A percentile compares a stretch with the other conserved stretches of the same genome.
These are phyloP conservation scores for Nudaria mundana DNA, from an alignment of 2,888 invertebrate genomes.

Conservation along the genomic window DNA sequence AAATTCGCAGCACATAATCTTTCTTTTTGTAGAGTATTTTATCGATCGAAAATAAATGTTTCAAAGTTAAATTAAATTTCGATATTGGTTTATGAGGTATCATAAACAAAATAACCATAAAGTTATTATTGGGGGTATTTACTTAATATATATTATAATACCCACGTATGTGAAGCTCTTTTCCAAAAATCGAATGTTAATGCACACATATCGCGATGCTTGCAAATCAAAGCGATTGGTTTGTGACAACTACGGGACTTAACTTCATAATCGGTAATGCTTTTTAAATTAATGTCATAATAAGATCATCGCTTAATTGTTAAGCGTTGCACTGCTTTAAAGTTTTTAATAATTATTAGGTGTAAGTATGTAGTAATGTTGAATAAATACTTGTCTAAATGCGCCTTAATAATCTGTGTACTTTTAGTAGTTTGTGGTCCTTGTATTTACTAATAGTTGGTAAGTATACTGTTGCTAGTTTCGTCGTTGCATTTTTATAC, in stretches of 20 bases:
- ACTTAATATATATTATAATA: too few relatives aligned
- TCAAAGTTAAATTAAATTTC: background rate
- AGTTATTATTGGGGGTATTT: too few relatives aligned
- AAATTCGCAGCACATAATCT: too few relatives aligned
- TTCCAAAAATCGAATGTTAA: slow-evolving; percentile 11
- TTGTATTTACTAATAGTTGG: slow-evolving; percentile 43
- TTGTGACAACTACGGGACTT: slow-evolving; percentile 15
- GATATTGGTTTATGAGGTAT: too few relatives aligned
- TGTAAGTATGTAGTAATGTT: slow-evolving; percentile 55
- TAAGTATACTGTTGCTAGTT: slow-evolving; percentile 35
- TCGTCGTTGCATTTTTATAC: slow-evolving; percentile 16
- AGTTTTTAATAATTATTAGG: slow-evolving; percentile 53
- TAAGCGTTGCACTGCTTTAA: slow-evolving; percentile 61
- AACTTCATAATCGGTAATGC: slow-evolving; percentile 23
- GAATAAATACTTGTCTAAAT: slow-evolving; percentile 55
- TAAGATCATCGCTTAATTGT: slow-evolving; percentile 54
- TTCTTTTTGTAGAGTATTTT: too few relatives aligned
- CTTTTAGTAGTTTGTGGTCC: slow-evolving; percentile 49
- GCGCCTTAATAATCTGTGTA: slow-evolving; percentile 62
- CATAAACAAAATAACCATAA: too few relatives aligned
- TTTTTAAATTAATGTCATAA: slow-evolving; percentile 30
- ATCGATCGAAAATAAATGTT: background rate
- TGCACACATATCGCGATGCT: slow-evolving; percentile 13
- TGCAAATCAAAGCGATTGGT: slow-evolving; percentile 17
- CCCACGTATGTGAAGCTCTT: slow-evolving; percentile 6